A percentile compares a stretch with the other conserved stretches of the same genome.
These are phyloP conservation scores for Ispidina picta DNA, from an alignment of 2,797 vertebrate species.

Conservation along the genomic window DNA sequence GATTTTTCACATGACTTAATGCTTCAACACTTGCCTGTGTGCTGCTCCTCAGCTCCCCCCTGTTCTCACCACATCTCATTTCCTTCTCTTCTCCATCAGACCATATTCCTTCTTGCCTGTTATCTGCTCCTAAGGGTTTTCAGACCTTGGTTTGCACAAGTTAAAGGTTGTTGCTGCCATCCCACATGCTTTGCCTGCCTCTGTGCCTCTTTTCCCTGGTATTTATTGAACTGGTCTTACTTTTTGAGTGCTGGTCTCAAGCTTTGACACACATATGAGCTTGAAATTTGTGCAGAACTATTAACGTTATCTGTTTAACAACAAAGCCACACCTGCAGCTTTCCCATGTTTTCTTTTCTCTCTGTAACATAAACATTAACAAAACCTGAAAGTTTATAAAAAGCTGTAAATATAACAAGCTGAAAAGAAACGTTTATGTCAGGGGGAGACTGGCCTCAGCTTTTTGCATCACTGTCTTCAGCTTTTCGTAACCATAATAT, in stretches of 20 bases:
- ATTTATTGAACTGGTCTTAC: neutral
- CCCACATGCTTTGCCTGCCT: neutral
- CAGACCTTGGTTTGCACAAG: neutral
- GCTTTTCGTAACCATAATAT: neutral
- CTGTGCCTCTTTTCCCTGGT: neutral
- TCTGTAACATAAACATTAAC: neutral
- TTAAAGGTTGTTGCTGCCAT: neutral
- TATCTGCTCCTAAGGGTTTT: neutral
- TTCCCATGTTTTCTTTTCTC: neutral
- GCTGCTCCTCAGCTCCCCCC: neutral
- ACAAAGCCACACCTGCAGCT: neutral
- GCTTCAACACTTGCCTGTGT: neutral
- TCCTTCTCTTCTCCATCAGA: neutral
- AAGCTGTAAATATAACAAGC: neutral
- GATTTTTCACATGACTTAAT: conserved; percentile 34
- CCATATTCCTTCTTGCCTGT: neutral
- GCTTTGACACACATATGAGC: neutral
- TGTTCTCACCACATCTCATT: neutral
- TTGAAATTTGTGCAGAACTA: neutral
- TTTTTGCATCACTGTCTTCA: neutral
- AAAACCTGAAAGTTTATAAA: neutral
- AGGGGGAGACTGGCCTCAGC: neutral
- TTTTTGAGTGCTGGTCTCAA: neutral
- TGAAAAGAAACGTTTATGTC: neutral
- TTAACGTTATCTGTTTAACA: neutral